Percentiles rank a stretch among this genome's conserved stretches.
phyloP scores from a whole-genome alignment of 2,797 vertebrate genomes.

The Sebastes cheni region DNA sequence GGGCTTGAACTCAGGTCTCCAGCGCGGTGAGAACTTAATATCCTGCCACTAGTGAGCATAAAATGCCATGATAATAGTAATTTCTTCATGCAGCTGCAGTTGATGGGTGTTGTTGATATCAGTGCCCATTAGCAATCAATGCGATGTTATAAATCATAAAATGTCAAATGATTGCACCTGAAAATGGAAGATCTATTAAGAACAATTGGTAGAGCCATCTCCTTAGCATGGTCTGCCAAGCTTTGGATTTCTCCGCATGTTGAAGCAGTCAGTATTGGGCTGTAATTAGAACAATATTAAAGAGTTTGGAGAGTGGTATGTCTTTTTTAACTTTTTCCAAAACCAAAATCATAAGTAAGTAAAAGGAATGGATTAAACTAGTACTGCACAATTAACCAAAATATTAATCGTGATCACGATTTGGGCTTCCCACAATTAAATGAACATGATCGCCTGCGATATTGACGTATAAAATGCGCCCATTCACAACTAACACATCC shows the following conservation, averaged over 20 bases:
- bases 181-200: background rate
- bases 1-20: slow-evolving; percentile 29
- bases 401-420: too few relatives aligned
- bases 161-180: background rate
- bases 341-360: background rate
- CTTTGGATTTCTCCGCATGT: background rate
- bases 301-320: background rate
- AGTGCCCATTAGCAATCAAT: background rate
- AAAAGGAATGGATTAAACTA: background rate
- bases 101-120: background rate
- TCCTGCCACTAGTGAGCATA: slow-evolving; percentile 29
- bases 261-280: background rate
- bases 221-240: background rate
- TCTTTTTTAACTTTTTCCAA: background rate
- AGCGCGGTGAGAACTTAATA: slow-evolving; percentile 38
- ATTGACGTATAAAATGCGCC: too few relatives aligned
- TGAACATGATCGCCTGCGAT: too few relatives aligned
- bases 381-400: too few relatives aligned
- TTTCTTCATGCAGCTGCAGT: background rate
- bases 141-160: background rate
- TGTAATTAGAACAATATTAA: background rate
- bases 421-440: too few relatives aligned
- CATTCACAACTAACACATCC: background rate
- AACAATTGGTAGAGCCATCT: background rate
- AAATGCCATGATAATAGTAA: slow-evolving; percentile 28